Evolutionary conservation across 35 echinoderm and acorn worm species (phyloP), one percentile per base, ranked within the genome.

Genomic region (Diadema setosum): DNA sequence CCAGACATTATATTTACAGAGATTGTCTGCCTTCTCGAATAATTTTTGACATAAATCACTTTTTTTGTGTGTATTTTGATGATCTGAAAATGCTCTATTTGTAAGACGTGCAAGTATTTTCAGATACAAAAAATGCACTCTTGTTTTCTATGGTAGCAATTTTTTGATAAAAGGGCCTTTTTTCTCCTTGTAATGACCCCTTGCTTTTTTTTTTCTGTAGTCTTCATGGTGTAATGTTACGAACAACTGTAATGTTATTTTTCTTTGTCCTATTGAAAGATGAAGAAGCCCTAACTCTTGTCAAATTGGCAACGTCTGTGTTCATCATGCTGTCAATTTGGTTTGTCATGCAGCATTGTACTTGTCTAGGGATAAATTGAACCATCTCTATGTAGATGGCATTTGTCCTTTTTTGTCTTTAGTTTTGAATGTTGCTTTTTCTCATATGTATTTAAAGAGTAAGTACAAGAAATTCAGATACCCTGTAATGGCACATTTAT

Each of bases 41-140:
- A 78, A 42, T 44, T 78, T 78, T 78, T 78, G 73, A 78, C 39
- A 78, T 78, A 78, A 78, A 78, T 34, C 16, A 67, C 63, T 34
- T 78, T 78, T 78, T 78, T 78, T 36, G 37, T 36, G 37, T 78
- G 73, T 36, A 78, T 78, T 78, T 78, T 78, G 73, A 75, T 75
- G 69, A 78, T 78, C 73, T 78, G 73, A 78, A 78, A 78, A 78
- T 78, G 37, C 18, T 17, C 24, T 21, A 42, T 78, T 78, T 78
- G 73, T 78, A 78, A 78, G 73, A 78, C 40, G 73, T 78, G 44
- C 63, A 78, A 78, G 37, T 78, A 78, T 78, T 78, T 78, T 78
- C 73, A 78, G 73, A 78, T 42, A 17, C 25, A 35, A 78, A 8
- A 75, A 78, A 42, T 78, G 33, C 40, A 78, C 73, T 24, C n/a